Base-by-base conservation (phyloP, 2,113 vertebrate genomes). In the Rallus limicola region DNA sequence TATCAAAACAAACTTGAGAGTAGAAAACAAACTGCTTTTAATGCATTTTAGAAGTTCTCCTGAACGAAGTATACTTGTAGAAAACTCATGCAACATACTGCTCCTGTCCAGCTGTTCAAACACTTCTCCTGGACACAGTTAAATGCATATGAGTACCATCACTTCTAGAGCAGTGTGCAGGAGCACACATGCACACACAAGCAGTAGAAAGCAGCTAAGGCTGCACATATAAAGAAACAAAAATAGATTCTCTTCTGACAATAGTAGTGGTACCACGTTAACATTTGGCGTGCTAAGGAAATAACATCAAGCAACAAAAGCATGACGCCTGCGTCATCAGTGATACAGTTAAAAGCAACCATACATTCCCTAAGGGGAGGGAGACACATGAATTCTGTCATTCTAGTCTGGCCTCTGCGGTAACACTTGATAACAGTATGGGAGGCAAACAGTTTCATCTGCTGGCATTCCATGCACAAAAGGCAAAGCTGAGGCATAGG, bases 281-380 rank as follows among this genome's bases (percentile, higher is more conserved):
- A 96, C 92, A 92, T 95, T 94, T 91, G 86, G 92, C 95, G 96
- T 97, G 94, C 95, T 16, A 80, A 84, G 89, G 90, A 97, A 96
- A 94, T 74, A 90, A 68, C 87, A 88, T 74, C 81, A 95, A 97
- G 91, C 94, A 95, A 91, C 86, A 94, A 96, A 96, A 97, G 26
- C 82, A 97, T 93, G 97, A 98, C 97, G 97, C 98, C 98, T 78
- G 97, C 97, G 95, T 98, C 98, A 97, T 83, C 31, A 19, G 72
- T 64, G 91, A 91, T 86, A 84, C 3, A 58, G 67, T 97, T 92
- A 90, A 91, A 83, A 96, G 88, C 82, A 96, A 94, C 69, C 83
- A 87, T 86, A 87, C 38, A 48, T 91, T 93, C 81, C 93, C 81
- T 65, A 93, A 65, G 71, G 44, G 21, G 48, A 48, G 48, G 89